A percentile compares a stretch with the other conserved stretches of the same genome.
Conservation (phyloP, 2,797 vertebrate species). For the Oreonectes daqikongensis region DNA sequence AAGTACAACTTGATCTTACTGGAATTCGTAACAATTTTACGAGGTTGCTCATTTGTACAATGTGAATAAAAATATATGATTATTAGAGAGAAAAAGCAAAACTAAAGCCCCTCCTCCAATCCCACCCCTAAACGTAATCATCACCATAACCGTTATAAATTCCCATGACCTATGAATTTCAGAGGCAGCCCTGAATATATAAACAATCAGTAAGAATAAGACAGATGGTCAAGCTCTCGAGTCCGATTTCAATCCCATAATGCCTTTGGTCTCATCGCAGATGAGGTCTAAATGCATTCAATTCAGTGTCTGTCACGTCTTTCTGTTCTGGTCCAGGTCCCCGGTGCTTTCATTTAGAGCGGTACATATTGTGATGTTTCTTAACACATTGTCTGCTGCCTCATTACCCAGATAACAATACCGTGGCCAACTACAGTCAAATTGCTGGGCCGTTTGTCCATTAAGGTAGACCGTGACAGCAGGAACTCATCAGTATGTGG, state of each 20-base stretch:
- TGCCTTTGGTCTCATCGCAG: background rate
- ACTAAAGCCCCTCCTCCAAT: no score
- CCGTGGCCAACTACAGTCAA: constrained; percentile 17
- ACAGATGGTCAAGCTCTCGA: constrained; percentile 1
- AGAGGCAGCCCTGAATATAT: background rate
- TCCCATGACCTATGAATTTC: background rate
- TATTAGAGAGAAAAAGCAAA: no score
- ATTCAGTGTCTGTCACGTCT: constrained; percentile 8
- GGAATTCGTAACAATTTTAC: no score
- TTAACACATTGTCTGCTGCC: constrained; percentile 44
- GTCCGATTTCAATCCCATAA: constrained; percentile 1
- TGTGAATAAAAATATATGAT: no score
- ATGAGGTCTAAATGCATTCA: constrained; percentile 11
- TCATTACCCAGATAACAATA: constrained; percentile 37
- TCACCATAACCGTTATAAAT: no score
- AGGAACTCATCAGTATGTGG: constrained; percentile 21
- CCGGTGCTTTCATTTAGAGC: constrained; percentile 4
- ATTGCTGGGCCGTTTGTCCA: constrained; percentile 23
- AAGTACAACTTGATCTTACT: no score
- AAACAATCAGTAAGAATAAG: background rate
- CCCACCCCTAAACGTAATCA: no score
- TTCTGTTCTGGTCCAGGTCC: background rate
- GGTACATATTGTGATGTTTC: constrained; percentile 30
- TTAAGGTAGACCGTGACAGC: constrained; percentile 10
- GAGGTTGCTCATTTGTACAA: no score